Base-by-base conservation (phyloP, 2,113 vertebrate genomes). In the Mustela nigripes region DNA sequence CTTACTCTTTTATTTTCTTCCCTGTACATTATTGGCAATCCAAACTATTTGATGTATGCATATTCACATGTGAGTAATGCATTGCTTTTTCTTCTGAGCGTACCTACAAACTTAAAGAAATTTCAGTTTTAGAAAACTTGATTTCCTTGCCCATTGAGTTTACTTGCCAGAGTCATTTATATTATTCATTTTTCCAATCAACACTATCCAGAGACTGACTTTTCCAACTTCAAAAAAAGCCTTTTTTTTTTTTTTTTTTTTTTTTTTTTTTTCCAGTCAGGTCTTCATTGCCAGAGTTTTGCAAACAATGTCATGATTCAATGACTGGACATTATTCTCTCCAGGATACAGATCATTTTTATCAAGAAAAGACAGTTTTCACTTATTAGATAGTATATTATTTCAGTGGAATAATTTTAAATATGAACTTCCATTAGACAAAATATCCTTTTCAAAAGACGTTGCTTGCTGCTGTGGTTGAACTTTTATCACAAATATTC, bases 401-500 rank as follows among this genome's bases (percentile, higher is more conserved):
- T 83, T 45, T 82, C n/a, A 42, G 5, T 81, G 15, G 42, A 76
- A 53, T 9, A 31, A 28, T 85, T 94, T 79, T 76, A 88, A 80
- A 69, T 50, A 39, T 71, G 36, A 71, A 81, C 1, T 50, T 76
- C 11, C 73, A 16, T 71, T 36, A 45, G 48, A 24, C 5, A 84
- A 87, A 84, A 87, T 19, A 16, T 84, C 85, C 16, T 78, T 36
- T 87, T 42, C 0, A 74, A 53, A 78, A 87, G 94, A 86, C 16
- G 45, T 62, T 0, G 0, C 21, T 48, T 92, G 56, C 15, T 96
- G 62, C 31, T 87, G 89, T 88, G n/a, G 39, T 78, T 97, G 82
- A 86, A 53, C 21, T 96, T 96, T 83, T 97, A 69, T 78, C 81
- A 79, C 81, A 96, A 95, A 96, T 42, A 85, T 58, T 56, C 10